phyloP scores from a whole-genome alignment of 1,140 invertebrate species.

The Pseudomyrmex cubaensis region DNA sequence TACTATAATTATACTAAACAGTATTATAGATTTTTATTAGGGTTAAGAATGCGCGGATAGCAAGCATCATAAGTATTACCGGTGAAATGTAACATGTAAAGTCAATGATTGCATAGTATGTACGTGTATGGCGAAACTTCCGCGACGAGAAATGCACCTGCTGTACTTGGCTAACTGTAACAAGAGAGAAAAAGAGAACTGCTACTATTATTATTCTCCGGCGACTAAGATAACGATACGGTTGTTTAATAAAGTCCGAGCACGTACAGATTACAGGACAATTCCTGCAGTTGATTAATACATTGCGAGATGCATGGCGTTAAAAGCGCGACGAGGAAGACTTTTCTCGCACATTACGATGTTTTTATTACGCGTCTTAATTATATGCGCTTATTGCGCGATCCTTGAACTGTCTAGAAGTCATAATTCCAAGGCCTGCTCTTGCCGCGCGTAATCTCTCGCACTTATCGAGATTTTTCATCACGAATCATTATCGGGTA shows the following conservation, averaged over 20 bases:
- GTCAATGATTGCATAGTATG: constrained; percentile 23
- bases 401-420: constrained; percentile 37
- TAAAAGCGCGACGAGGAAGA: background rate
- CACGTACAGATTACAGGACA: constrained; percentile 16
- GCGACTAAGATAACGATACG: background rate
- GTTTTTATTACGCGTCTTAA: constrained; percentile 28
- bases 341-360: constrained; percentile 2
- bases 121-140: constrained; percentile 32
- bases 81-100: constrained; percentile 11
- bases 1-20: background rate
- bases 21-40: background rate
- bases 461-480: constrained; percentile 36
- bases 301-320: background rate
- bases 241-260: constrained; percentile 22
- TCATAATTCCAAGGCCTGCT: constrained; percentile 21
- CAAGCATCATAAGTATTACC: background rate
- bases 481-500: constrained; percentile 12
- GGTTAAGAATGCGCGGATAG: constrained; percentile 18
- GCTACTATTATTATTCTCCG: background rate
- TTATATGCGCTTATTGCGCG: constrained; percentile 21
- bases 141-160: constrained; percentile 26
- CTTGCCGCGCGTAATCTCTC: constrained; percentile 29
- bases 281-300: constrained; percentile 37
- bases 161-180: constrained; percentile 3
- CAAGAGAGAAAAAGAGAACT: background rate